phyloP scores from a whole-genome alignment of 2,888 invertebrate species.

The Melieria picta region DNA sequence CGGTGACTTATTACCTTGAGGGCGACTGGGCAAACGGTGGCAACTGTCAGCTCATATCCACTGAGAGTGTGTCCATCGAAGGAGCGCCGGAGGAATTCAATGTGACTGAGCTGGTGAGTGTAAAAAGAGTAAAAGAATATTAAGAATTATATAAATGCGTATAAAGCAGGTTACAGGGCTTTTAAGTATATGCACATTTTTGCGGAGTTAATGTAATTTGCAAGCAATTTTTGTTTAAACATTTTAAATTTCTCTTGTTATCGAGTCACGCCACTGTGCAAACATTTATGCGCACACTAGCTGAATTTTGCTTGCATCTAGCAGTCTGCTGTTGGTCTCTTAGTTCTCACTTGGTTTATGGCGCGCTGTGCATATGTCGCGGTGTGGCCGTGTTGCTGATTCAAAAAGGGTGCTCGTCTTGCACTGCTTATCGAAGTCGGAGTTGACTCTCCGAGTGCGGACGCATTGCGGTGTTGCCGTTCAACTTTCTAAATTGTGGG shows the following conservation, averaged over 20 bases:
- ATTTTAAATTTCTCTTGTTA: background rate
- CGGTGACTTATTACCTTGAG: slow-evolving; percentile 47
- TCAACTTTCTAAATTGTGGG: slow-evolving; percentile 43
- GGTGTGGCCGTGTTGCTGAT: background rate
- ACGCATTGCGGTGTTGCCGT: slow-evolving; percentile 56
- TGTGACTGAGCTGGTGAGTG: slow-evolving; percentile 23
- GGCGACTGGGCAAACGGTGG: slow-evolving; percentile 48
- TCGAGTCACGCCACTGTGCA: too few relatives aligned
- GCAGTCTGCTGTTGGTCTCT: too few relatives aligned
- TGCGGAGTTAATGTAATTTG: background rate
- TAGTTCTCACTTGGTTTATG: too few relatives aligned
- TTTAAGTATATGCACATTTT: background rate
- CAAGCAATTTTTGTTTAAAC: background rate
- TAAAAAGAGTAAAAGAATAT: too few relatives aligned
- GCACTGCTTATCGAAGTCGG: slow-evolving; percentile 32
- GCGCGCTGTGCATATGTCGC: too few relatives aligned
- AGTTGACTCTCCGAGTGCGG: slow-evolving; percentile 43
- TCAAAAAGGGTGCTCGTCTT: slow-evolving; percentile 60
- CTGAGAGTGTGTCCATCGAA: slow-evolving; percentile 37
- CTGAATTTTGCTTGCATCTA: too few relatives aligned
- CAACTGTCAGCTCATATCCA: slow-evolving; percentile 35
- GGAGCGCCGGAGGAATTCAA: slow-evolving; percentile 26
- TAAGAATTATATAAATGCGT: too few relatives aligned
- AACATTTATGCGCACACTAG: too few relatives aligned
- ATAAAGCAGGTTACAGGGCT: too few relatives aligned